These are phyloP conservation scores for Macropodus opercularis DNA, from an alignment of 2,797 vertebrate species.

Conservation along the genomic window DNA sequence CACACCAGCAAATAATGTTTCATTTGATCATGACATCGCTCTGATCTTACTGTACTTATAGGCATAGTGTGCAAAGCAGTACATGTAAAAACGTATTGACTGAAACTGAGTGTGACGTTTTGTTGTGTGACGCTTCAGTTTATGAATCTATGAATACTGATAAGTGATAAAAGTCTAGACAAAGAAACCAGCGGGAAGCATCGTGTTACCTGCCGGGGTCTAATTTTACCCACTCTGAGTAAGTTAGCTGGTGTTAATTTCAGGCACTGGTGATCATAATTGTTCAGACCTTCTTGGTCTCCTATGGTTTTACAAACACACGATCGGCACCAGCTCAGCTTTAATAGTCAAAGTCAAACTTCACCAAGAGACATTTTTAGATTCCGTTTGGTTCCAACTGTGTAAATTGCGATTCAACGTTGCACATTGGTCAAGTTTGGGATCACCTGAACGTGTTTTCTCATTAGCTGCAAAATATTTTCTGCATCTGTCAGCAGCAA, in stretches of 20 bases:
- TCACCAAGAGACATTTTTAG: no score
- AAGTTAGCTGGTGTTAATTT: constrained; percentile 59
- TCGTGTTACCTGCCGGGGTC: constrained; percentile 36
- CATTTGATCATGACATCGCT: no score
- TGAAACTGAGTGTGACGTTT: constrained; percentile 6
- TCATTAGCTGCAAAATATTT: no score
- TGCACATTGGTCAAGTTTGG: no score
- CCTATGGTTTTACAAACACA: constrained; percentile 37
- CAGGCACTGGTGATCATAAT: constrained; percentile 63
- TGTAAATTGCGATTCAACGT: no score
- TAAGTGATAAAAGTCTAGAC: no score
- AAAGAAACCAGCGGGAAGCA: constrained; percentile 34
- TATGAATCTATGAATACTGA: no score
- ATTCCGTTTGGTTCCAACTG: no score
- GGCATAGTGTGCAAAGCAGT: constrained; percentile 18
- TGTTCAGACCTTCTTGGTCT: constrained; percentile 55
- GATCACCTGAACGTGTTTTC: no score
- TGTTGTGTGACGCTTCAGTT: constrained; percentile 37
- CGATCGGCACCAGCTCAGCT: constrained; percentile 6
- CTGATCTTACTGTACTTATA: constrained; percentile 29
- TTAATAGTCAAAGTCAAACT: no score
- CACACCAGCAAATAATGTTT: no score
- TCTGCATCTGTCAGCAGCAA: not conserved
- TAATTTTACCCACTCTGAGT: constrained; percentile 28
- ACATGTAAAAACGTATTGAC: no score